Evolutionary conservation across 1,140 invertebrate genomes (phyloP).

Genomic region (Macrocentrus cingulum): DNA sequence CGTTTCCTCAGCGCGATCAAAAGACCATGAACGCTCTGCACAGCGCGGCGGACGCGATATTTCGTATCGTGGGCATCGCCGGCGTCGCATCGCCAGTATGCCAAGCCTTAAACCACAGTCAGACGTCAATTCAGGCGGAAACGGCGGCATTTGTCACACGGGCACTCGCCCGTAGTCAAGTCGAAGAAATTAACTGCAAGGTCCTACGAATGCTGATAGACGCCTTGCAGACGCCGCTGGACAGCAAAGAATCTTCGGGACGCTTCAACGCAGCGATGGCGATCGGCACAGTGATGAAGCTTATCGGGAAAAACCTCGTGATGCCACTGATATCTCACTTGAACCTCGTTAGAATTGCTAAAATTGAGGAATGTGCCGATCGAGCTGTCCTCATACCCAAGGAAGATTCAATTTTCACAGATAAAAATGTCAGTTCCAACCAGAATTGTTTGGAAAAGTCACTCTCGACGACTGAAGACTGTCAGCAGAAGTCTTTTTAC

Average conservation of each 20-base stretch:
- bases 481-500: no score
- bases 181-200: constrained; percentile 78
- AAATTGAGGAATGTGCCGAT: constrained; percentile 92
- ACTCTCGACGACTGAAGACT: no score
- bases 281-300: constrained; percentile 88
- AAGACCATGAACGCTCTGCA: no score
- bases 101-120: constrained; percentile 93
- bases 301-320: constrained; percentile 90
- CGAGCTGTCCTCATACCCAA: constrained; percentile 87
- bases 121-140: constrained; percentile 91
- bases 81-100: no score
- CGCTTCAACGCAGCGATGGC: constrained; percentile 85
- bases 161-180: constrained; percentile 77
- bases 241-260: constrained; percentile 87
- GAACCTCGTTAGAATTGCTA: constrained; percentile 88
- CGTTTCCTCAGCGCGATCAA: no score
- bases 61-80: no score
- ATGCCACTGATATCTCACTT: constrained; percentile 83
- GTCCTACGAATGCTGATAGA: no score
- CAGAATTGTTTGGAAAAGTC: no score
- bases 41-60: no score
- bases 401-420: constrained; percentile 60
- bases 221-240: constrained; percentile 81
- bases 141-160: constrained; percentile 85
- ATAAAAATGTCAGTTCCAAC: constrained; percentile 61